Conservation (phyloP, 2,113 vertebrate genomes). For the Xenopus borealis region DNA sequence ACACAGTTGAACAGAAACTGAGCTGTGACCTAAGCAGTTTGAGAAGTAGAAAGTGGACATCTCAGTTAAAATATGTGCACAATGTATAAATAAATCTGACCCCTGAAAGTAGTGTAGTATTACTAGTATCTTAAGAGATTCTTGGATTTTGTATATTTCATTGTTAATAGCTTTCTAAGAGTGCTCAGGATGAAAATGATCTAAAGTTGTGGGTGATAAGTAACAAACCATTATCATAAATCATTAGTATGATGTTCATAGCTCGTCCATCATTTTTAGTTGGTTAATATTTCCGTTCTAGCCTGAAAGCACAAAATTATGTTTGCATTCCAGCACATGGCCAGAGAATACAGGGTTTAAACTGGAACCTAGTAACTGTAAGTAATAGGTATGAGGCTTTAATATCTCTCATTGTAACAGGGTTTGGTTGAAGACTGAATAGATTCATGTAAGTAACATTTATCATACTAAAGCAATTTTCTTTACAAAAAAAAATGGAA, state of each 20-base stretch:
- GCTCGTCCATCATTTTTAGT: too few relatives aligned
- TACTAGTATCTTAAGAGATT: constrained; percentile 35
- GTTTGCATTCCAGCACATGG: too few relatives aligned
- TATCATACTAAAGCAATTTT: too few relatives aligned
- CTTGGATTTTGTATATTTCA: constrained; percentile 33
- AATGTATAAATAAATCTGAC: constrained; percentile 29
- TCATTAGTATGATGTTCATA: constrained; percentile 6
- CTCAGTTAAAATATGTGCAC: constrained; percentile 30
- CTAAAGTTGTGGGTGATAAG: not conserved
- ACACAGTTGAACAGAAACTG: constrained; percentile 39
- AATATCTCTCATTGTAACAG: too few relatives aligned
- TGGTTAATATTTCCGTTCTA: too few relatives aligned
- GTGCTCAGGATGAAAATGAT: constrained; percentile 12
- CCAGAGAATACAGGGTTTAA: too few relatives aligned
- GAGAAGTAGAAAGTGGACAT: constrained; percentile 35
- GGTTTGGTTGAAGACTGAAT: too few relatives aligned
- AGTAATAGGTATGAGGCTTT: too few relatives aligned
- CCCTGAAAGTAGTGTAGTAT: constrained; percentile 16
- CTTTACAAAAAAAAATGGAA: too few relatives aligned
- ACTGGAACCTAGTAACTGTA: too few relatives aligned
- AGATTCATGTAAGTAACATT: too few relatives aligned
- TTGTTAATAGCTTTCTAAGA: constrained; percentile 38
- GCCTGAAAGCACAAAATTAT: too few relatives aligned
- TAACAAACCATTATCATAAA: constrained; percentile 36
- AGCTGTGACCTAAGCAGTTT: constrained; percentile 39